Evolutionary conservation across 2,113 vertebrate genomes (phyloP), one percentile per base, ranked within the genome.

Genomic region (Cheilinus undulatus): DNA sequence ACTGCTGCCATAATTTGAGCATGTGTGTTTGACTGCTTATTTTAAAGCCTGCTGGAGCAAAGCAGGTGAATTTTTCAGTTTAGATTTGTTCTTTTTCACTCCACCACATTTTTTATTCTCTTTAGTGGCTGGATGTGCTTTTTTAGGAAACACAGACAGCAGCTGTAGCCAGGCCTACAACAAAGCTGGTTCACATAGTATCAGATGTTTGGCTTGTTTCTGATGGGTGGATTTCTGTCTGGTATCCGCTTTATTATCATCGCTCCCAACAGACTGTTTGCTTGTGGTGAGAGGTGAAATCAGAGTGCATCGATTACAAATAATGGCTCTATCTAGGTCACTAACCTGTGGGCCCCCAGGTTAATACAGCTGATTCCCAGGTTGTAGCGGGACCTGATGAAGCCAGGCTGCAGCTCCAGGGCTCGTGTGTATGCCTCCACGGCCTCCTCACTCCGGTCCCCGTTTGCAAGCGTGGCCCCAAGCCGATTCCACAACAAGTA

Each of bases 291-390:
- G 7, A 32, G 15, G 22, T 5, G 22, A 34, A 12, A 24, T 54
- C 40, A 7, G 14, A 34, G 27, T 2, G 1, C 10, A 52, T 27
- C 43, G 27, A 54, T 38, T 11, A 30, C 60, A 15, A 20, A 20
- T 12, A 20, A 7, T 4, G 10, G 32, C 22, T 14, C 32, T 12
- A 1, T 24, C 6, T 13, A 9, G 46, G 46, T 76, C 32, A 62
- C 91, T 93, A 71, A 99, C 98, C 96, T 97, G 94, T 99, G 96
- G 11, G 97, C 96, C 13, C 97, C 98, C 79, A 99, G 92, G 88
- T 99, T 99, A 85, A 99, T 98, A 77, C 97, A 99, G 92, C 97
- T 99, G 86, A 99, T 99, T 14, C 98, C 97, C 83, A 99, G 86
- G 81, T 99, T 99, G 91, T 99, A 99, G 73, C 97, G 95, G 79